Percentiles rank a stretch among this genome's conserved stretches.
Evolutionary conservation across 1,140 invertebrate species (phyloP).

Genomic region (Leptinotarsa defecta): DNA sequence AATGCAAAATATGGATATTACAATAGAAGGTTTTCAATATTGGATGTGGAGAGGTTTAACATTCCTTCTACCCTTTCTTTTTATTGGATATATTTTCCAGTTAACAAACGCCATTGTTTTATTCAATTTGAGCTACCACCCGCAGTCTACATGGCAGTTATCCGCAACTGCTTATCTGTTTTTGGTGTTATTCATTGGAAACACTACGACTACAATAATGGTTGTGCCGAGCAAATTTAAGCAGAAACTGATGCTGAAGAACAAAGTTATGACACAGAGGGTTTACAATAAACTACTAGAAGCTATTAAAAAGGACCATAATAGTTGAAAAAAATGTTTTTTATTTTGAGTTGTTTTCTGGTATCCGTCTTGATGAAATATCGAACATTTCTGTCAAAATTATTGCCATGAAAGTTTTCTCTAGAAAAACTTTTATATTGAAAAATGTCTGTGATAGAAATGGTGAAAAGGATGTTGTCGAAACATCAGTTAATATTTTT

Average conservation of each 20-base stretch:
- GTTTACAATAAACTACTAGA: constrained; percentile 29
- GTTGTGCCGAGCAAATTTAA: constrained; percentile 90
- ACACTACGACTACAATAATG: constrained; percentile 79
- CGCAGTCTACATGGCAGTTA: constrained; percentile 89
- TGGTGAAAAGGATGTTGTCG: too few relatives aligned
- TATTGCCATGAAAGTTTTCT: too few relatives aligned
- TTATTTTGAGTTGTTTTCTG: too few relatives aligned
- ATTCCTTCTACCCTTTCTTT: constrained; percentile 95
- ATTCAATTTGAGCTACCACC: constrained; percentile 73
- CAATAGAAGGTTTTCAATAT: constrained; percentile 97
- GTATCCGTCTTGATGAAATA: too few relatives aligned
- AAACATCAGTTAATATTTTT: too few relatives aligned
- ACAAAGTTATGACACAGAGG: constrained; percentile 37
- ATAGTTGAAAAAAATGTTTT: too few relatives aligned
- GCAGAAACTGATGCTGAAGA: constrained; percentile 64
- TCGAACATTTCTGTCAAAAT: too few relatives aligned
- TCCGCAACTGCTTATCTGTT: constrained; percentile 80
- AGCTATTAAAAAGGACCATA: constrained; percentile 4
- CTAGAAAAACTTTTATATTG: too few relatives aligned
- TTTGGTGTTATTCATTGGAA: constrained; percentile 86
- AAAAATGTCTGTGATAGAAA: too few relatives aligned
- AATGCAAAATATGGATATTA: constrained; percentile 97
- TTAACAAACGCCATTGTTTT: constrained; percentile 90
- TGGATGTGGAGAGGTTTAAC: constrained; percentile 99
- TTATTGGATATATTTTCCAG: constrained; percentile 91